Evolutionary conservation across 1,140 invertebrate species (phyloP).

Genomic region (Leptinotarsa lineolata): DNA sequence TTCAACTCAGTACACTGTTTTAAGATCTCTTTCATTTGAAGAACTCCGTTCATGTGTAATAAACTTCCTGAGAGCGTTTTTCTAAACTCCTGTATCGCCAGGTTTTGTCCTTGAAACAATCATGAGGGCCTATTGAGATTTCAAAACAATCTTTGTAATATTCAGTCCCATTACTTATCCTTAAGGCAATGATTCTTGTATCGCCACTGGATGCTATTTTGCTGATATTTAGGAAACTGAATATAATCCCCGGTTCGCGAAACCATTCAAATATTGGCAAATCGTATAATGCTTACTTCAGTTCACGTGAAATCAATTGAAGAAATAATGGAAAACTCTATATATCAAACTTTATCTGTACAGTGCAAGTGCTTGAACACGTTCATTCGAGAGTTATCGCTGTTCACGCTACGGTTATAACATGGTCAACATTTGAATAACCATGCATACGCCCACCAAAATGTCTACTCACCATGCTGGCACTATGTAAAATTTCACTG

Average conservation of each 20-base stretch:
- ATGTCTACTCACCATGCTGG: conserved; percentile 1
- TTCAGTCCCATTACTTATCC: too few relatives aligned
- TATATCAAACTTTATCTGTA: conserved; percentile 8
- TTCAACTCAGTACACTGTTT: too few relatives aligned
- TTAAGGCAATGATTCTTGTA: too few relatives aligned
- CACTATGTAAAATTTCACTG: neutral
- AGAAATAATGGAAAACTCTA: neutral
- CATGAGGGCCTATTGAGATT: too few relatives aligned
- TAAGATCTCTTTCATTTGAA: too few relatives aligned
- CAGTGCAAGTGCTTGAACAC: neutral
- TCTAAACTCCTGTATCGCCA: too few relatives aligned
- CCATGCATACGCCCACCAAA: conserved; percentile 1
- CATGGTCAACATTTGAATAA: conserved; percentile 8
- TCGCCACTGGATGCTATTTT: neutral
- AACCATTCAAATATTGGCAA: neutral
- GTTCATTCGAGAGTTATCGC: conserved; percentile 2
- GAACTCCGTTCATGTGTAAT: too few relatives aligned
- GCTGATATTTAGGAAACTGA: neutral
- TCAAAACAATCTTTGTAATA: too few relatives aligned
- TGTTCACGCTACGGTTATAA: conserved; percentile 3
- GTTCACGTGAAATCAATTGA: neutral
- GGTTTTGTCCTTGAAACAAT: too few relatives aligned
- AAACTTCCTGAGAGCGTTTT: too few relatives aligned
- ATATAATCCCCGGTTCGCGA: neutral
- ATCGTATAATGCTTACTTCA: neutral